Conservation (phyloP, 2,888 invertebrate species). For the Scaptomyza tumidula region DNA sequence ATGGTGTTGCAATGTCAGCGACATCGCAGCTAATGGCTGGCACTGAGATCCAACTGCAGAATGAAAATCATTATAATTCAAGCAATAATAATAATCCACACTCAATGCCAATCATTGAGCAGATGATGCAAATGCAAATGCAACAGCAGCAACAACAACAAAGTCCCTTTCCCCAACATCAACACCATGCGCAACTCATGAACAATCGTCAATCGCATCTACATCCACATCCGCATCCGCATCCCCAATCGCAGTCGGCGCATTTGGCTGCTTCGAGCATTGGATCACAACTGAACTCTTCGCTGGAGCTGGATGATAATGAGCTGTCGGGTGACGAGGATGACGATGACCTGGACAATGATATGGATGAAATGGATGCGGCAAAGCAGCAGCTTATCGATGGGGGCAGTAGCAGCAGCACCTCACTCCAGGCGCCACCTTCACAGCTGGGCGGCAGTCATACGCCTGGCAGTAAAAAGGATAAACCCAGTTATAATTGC, state of each 20-base stretch:
- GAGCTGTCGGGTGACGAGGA: constrained; percentile 81
- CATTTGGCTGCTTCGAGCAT: constrained; percentile 30
- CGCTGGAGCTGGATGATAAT: constrained; percentile 78
- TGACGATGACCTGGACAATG: constrained; percentile 79
- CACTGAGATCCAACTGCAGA: constrained; percentile 60
- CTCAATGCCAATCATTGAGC: constrained; percentile 75
- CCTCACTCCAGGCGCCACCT: constrained; percentile 80
- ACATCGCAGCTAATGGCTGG: constrained; percentile 51
- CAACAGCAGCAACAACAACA: constrained; percentile 60
- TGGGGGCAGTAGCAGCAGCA: constrained; percentile 82
- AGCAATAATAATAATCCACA: constrained; percentile 70
- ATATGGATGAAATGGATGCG: constrained; percentile 78
- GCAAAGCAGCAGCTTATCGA: constrained; percentile 82
- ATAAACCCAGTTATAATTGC: constrained; percentile 83
- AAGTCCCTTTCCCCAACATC: constrained; percentile 44
- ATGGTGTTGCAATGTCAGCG: constrained; percentile 50
- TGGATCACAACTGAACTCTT: constrained; percentile 63
- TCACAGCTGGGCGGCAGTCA: constrained; percentile 59
- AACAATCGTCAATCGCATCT: constrained; percentile 43
- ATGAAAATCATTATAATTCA: constrained; percentile 70
- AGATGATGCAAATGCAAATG: constrained; percentile 79
- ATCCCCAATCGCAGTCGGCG: constrained; percentile 33
- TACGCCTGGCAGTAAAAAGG: constrained; percentile 78
- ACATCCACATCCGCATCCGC: constrained; percentile 52
- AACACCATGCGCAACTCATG: constrained; percentile 53